Percentiles rank a stretch among this genome's conserved stretches.
Conservation (phyloP, 2,888 invertebrate genomes). For the Phragmatobia fuliginosa region DNA sequence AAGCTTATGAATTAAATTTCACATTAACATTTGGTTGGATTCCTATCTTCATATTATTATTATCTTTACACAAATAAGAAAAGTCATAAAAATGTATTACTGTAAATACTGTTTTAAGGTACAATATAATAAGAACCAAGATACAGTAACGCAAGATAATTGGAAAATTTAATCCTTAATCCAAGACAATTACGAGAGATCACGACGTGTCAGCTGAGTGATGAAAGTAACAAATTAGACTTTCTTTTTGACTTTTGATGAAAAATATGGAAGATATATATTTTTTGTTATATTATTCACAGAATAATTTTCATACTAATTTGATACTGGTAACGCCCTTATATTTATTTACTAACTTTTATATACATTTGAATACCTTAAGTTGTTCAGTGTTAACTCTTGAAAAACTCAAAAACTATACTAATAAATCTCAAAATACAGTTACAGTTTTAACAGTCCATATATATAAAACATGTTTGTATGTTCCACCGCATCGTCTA, state of each 20-base stretch:
- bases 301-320: neutral
- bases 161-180: conserved; percentile 37
- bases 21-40: too few species aligned
- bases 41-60: neutral
- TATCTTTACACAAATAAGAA: neutral
- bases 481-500: too few species aligned
- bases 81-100: neutral
- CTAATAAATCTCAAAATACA: too few species aligned
- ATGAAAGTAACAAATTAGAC: conserved; percentile 33
- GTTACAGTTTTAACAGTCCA: too few species aligned
- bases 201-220: conserved; percentile 26
- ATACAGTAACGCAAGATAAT: conserved; percentile 35
- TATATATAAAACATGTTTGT: too few species aligned
- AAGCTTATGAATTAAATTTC: too few species aligned
- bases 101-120: conserved; percentile 11
- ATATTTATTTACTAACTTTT: neutral
- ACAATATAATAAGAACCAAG: conserved; percentile 7
- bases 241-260: neutral
- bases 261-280: too few species aligned
- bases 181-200: conserved; percentile 34
- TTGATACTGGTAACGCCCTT: neutral
- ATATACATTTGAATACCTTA: too few species aligned
- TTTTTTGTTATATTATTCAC: neutral
- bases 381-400: too few species aligned
- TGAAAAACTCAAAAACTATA: too few species aligned